These are phyloP conservation scores for Drosophila hamatofila DNA, from an alignment of 2,888 invertebrate species.

Conservation along the genomic window DNA sequence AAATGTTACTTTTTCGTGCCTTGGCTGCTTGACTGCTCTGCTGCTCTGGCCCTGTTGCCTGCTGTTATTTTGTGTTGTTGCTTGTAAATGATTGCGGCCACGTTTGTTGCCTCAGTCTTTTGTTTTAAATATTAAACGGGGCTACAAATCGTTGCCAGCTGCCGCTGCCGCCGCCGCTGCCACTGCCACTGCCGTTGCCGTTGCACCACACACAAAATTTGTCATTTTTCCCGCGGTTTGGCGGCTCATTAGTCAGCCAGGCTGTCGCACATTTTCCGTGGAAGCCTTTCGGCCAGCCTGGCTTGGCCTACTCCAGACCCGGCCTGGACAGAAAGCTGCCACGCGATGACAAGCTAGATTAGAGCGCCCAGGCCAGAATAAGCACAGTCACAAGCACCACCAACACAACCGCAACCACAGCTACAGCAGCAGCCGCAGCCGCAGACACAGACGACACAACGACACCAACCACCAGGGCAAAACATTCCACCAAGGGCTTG, in stretches of 20 bases:
- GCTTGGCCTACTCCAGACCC: conserved; percentile 1
- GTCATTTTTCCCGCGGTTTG: conserved; percentile 81
- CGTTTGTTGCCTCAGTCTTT: conserved; percentile 74
- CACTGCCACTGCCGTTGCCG: conserved; percentile 23
- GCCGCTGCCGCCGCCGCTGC: conserved; percentile 21
- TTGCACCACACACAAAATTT: conserved; percentile 65
- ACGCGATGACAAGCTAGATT: conserved; percentile 77
- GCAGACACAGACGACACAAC: conserved; percentile 20
- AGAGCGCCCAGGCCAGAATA: conserved; percentile 37
- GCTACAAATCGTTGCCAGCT: conserved; percentile 71
- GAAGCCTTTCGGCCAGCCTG: conserved; percentile 50
- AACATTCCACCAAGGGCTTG: conserved; percentile 65
- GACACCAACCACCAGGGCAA: conserved; percentile 38
- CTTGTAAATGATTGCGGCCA: conserved; percentile 66
- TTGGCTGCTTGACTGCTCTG: too few relatives aligned
- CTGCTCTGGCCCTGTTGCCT: conserved; percentile 2
- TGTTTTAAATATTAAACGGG: conserved; percentile 81
- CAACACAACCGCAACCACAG: not conserved
- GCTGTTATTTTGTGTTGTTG: conserved; percentile 57
- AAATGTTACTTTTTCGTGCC: conserved; percentile 78
- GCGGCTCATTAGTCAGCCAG: conserved; percentile 78
- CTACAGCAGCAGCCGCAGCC: not conserved
- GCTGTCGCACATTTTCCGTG: conserved; percentile 78
- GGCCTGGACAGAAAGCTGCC: conserved; percentile 77
- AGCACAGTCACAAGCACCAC: not conserved